Evolutionary conservation across 2,113 vertebrate genomes (phyloP), one percentile per base, ranked within the genome.

Genomic region (Solea solea): DNA sequence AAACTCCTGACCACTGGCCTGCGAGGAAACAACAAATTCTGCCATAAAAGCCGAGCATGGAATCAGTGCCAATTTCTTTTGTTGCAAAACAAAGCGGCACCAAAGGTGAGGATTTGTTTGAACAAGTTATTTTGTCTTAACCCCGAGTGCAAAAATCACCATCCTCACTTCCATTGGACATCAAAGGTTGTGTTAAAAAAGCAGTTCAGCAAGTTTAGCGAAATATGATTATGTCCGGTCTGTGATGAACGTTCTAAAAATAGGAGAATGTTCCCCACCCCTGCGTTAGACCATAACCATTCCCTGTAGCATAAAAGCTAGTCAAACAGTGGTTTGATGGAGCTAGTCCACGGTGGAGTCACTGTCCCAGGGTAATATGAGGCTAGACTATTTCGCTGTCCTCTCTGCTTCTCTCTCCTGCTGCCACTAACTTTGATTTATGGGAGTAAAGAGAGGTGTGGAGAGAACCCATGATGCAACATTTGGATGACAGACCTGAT

Each of bases 401-500:
- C 63, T 27, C 49, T 77, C 67, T 72, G 65, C 42, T 21, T 61
- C 50, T 44, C 63, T n/a, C 57, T 51, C 66, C 77, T 63, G 40
- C 41, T 21, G 55, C 59, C 65, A 58, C 59, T 64, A 69, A 66
- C 74, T 69, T 72, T 86, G 89, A 88, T 88, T 89, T 84, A 91
- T 88, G 72, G 74, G 51, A 42, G 55, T 49, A 79, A 64, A 66
- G 80, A 83, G 56, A 79, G 49, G 65, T 45, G 76, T 44, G 77
- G 81, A 89, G 80, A 85, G 79, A 67, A 85, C 83, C 72, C 75
- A 77, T 57, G 25, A 64, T 78, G 56, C 58, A 16, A 75, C 82
- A 58, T 86, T 86, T 86, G 87, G 85, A 82, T 81, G 89, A 90
- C 89, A 88, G 85, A 73, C 76, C 73, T 81, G 88, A 91, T 90